phyloP scores from a whole-genome alignment of 1,140 invertebrate species.

The Drusus annulatus region DNA sequence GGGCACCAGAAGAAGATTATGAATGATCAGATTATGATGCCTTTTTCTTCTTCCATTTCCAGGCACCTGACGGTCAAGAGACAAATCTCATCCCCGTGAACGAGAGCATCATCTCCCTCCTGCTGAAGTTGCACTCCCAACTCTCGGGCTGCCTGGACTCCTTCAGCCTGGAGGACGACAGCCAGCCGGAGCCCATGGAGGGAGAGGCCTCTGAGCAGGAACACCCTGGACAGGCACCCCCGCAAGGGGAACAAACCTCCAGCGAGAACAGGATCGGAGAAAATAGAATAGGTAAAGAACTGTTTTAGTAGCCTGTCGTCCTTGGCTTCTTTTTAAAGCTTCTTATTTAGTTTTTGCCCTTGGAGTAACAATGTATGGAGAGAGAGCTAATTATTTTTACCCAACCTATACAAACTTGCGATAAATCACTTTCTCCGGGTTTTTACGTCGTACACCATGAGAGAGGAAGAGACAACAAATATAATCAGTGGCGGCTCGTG shows the following conservation, averaged over 20 bases:
- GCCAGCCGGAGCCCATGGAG: constrained; percentile 43
- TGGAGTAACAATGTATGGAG: too few relatives aligned
- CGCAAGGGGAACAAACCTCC: neutral
- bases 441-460: too few relatives aligned
- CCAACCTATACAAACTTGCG: too few relatives aligned
- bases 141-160: constrained; percentile 87
- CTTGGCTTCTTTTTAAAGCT: too few relatives aligned
- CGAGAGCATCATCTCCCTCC: constrained; percentile 92
- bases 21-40: constrained; percentile 4
- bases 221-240: neutral
- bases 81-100: constrained; percentile 79
- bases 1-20: too few relatives aligned
- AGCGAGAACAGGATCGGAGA: constrained; percentile 55
- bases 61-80: constrained; percentile 57
- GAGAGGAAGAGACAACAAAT: too few relatives aligned
- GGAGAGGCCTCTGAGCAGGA: neutral
- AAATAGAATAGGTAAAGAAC: neutral
- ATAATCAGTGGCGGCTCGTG: too few relatives aligned
- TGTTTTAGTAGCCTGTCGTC: neutral
- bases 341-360: too few relatives aligned
- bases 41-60: neutral
- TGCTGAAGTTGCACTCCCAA: constrained; percentile 95
- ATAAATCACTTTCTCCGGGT: too few relatives aligned
- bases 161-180: constrained; percentile 72
- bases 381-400: too few relatives aligned